A percentile compares a stretch with the other conserved stretches of the same genome.
Conservation (phyloP, 2,888 invertebrate genomes). For the Mythimna albipuncta region DNA sequence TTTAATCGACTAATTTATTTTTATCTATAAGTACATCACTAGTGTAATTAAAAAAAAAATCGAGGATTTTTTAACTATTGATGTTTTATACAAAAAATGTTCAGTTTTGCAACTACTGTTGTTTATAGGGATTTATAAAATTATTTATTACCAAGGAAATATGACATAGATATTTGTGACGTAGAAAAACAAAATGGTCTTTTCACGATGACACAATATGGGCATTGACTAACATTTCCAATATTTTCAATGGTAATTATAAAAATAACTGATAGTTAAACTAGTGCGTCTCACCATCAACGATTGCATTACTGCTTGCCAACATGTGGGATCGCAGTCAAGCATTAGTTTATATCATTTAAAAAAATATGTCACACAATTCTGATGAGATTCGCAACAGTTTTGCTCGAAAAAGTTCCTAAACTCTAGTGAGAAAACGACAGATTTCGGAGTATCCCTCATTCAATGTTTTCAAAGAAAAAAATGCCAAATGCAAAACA, state of each 20-base stretch:
- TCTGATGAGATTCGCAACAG: constrained; percentile 15
- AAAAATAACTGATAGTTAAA: no score
- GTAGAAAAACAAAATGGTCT: background rate
- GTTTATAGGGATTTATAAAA: constrained; percentile 31
- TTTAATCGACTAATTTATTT: constrained; percentile 64
- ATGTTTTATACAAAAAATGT: constrained; percentile 31
- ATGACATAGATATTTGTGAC: background rate
- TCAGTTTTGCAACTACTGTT: constrained; percentile 29
- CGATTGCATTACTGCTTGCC: no score
- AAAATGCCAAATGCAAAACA: no score
- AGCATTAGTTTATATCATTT: no score
- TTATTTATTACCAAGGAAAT: background rate
- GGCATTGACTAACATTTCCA: background rate
- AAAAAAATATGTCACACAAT: background rate
- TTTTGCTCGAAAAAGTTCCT: no score
- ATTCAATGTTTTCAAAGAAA: no score
- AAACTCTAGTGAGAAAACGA: no score
- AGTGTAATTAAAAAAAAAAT: constrained; percentile 50
- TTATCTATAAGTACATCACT: constrained; percentile 64
- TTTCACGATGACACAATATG: background rate
- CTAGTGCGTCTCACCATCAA: no score
- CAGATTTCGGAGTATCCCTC: no score
- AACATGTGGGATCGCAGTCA: no score
- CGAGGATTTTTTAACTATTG: constrained; percentile 44
- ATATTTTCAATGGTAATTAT: background rate